phyloP scores from a whole-genome alignment of 2,113 vertebrate genomes.

The Zapornia atra region DNA sequence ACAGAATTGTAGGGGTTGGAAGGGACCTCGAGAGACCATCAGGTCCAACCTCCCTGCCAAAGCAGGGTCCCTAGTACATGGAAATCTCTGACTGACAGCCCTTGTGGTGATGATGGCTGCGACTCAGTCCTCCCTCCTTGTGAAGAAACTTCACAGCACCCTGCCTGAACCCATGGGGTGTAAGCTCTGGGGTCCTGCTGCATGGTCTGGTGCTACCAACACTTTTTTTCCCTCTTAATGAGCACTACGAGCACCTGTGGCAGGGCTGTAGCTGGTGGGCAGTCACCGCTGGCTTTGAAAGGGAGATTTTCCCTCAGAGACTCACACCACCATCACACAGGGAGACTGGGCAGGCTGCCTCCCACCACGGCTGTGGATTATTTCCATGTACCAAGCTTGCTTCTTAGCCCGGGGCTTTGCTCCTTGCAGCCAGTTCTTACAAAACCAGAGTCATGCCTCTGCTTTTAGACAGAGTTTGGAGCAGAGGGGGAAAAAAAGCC shows the following conservation, averaged over 20 bases:
- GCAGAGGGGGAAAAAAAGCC: background rate
- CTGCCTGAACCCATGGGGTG: background rate
- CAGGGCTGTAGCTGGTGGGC: background rate
- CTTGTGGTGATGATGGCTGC: background rate
- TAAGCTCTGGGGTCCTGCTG: too few species aligned
- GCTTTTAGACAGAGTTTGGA: background rate
- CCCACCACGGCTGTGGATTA: background rate
- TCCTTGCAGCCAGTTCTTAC: background rate
- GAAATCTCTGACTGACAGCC: background rate
- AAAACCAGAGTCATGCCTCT: background rate
- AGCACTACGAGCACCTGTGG: background rate
- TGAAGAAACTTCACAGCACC: background rate
- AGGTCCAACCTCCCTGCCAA: too few species aligned
- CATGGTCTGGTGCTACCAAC: background rate
- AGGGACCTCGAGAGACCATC: too few species aligned
- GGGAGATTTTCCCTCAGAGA: background rate
- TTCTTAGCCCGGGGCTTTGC: background rate
- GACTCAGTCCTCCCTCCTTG: background rate
- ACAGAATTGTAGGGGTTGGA: too few species aligned
- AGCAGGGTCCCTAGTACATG: too few species aligned
- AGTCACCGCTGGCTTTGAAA: background rate
- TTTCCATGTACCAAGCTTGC: background rate
- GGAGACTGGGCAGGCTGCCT: background rate
- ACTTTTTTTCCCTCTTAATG: too few species aligned
- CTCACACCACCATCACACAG: rapidly evolving